These are phyloP conservation scores for Coilia nasus DNA, from an alignment of 2,797 vertebrate species.

Conservation along the genomic window DNA sequence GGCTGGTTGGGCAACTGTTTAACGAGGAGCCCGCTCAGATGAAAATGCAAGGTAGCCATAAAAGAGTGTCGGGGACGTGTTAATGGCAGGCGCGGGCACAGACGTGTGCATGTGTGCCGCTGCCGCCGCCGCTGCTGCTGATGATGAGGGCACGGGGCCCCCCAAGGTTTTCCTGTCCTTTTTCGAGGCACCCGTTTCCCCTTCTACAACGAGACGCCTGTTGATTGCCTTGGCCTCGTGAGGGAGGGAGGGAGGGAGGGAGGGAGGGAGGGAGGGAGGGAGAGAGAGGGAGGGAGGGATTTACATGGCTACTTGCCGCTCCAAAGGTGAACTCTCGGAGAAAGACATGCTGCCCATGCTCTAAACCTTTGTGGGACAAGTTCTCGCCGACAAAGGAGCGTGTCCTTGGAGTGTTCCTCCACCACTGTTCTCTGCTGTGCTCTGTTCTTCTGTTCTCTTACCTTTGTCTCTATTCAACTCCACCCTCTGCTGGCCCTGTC, in stretches of 20 bases:
- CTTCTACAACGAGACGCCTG: neutral
- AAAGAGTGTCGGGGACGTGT: neutral
- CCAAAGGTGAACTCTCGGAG: slow-evolving; percentile 6
- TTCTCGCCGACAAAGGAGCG: neutral
- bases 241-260: no score
- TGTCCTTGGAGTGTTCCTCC: neutral
- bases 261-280: no score
- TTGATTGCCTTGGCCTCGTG: neutral
- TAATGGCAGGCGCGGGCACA: neutral
- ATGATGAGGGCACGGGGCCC: no score
- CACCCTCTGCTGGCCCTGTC: slow-evolving; percentile 32
- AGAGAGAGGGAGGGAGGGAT: neutral
- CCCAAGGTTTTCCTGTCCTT: neutral
- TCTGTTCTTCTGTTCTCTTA: neutral
- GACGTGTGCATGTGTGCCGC: no score
- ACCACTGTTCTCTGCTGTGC: neutral
- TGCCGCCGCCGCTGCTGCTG: no score
- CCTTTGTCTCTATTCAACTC: slow-evolving; percentile 32
- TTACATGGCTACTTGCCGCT: neutral
- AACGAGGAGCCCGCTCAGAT: neutral
- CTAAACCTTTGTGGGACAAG: neutral
- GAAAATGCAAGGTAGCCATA: slow-evolving; percentile 5
- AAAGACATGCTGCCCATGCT: neutral
- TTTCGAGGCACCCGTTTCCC: neutral
- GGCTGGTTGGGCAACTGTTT: neutral